phyloP scores from a whole-genome alignment of 2,888 invertebrate species.

The Melinaea menophilus region DNA sequence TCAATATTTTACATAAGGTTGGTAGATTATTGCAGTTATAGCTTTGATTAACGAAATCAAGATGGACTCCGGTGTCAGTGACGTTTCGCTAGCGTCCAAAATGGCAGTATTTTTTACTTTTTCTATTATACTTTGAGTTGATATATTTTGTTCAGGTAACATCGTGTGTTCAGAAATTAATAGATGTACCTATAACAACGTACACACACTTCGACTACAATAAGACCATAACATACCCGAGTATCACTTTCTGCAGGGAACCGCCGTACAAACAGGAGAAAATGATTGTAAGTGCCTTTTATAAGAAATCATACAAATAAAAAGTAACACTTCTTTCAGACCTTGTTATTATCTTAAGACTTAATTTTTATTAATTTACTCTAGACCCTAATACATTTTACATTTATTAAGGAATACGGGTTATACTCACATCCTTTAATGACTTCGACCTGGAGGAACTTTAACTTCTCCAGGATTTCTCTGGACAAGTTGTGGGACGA shows the following conservation, averaged over 20 bases:
- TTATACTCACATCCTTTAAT: conserved; percentile 69
- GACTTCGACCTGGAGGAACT: conserved; percentile 76
- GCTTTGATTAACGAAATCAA: too few species aligned
- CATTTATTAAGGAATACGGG: conserved; percentile 64
- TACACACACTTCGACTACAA: conserved; percentile 83
- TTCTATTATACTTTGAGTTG: too few species aligned
- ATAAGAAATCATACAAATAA: too few species aligned
- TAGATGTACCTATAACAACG: conserved; percentile 81
- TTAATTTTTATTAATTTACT: too few species aligned
- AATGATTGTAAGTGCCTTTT: conserved; percentile 64
- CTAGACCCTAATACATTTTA: not conserved
- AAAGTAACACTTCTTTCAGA: too few species aligned
- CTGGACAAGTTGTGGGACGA: conserved; percentile 79
- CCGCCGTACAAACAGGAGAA: conserved; percentile 80
- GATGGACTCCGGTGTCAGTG: too few species aligned
- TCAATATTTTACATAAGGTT: too few species aligned
- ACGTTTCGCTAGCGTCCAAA: too few species aligned
- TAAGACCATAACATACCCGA: conserved; percentile 81
- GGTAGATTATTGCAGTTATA: too few species aligned
- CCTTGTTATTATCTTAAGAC: too few species aligned
- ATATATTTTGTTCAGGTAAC: conserved; percentile 63
- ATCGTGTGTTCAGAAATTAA: conserved; percentile 78
- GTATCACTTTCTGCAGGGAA: conserved; percentile 82
- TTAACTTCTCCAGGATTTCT: conserved; percentile 75
- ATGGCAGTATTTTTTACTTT: too few species aligned